Percentiles rank a stretch among this genome's conserved stretches.
Conservation (phyloP, 2,797 vertebrate genomes). For the Pseudochaenichthys georgianus region DNA sequence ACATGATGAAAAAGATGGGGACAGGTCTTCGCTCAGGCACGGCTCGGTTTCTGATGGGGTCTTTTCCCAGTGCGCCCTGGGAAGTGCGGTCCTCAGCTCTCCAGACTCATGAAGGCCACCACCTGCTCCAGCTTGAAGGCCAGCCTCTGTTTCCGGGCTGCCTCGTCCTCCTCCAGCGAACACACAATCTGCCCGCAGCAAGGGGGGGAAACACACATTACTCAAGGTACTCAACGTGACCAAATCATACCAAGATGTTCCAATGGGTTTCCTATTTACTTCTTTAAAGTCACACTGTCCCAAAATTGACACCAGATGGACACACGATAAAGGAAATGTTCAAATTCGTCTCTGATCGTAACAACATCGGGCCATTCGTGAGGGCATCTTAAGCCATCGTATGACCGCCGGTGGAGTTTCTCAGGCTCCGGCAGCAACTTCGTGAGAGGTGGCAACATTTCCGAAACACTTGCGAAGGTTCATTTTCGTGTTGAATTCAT, state of each 20-base stretch:
- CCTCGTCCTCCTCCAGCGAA: slow-evolving; percentile 94
- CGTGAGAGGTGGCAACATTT: too few species aligned
- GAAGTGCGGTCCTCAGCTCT: slow-evolving; percentile 99
- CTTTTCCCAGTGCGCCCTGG: slow-evolving; percentile 94
- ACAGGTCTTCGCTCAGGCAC: slow-evolving; percentile 99
- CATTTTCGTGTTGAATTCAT: too few species aligned
- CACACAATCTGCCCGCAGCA: slow-evolving; percentile 90
- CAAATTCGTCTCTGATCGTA: too few species aligned
- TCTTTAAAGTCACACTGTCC: neutral
- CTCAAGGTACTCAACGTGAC: neutral
- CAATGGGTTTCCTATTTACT: neutral
- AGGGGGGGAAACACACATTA: slow-evolving; percentile 44
- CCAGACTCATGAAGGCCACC: slow-evolving; percentile 98
- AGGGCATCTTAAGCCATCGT: too few species aligned
- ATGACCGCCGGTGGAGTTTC: too few species aligned
- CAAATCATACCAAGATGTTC: neutral
- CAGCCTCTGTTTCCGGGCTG: slow-evolving; percentile 97
- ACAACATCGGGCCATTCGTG: too few species aligned
- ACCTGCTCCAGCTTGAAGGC: slow-evolving; percentile 99
- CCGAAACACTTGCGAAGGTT: too few species aligned
- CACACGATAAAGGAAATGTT: too few species aligned
- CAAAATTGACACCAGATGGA: too few species aligned
- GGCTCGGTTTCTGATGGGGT: slow-evolving; percentile 96
- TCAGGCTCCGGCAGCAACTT: too few species aligned
- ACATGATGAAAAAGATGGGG: slow-evolving; percentile 81